These are phyloP conservation scores for Coturnix japonica DNA, from an alignment of 2,113 vertebrate genomes.

Conservation along the genomic window DNA sequence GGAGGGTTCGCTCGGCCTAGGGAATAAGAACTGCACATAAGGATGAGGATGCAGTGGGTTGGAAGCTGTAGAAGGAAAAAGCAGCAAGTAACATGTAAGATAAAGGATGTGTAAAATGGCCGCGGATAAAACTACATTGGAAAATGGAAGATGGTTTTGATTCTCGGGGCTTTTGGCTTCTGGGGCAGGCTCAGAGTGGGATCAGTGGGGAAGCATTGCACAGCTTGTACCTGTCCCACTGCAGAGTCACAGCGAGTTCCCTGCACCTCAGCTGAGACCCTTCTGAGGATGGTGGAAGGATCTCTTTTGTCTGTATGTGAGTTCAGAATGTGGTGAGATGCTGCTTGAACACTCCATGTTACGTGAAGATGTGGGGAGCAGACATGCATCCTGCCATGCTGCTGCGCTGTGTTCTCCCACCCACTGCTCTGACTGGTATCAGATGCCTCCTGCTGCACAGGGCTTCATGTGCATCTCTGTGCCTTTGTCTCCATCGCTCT, in stretches of 20 bases:
- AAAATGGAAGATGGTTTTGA: not conserved
- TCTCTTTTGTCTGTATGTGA: not conserved
- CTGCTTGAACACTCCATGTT: not conserved
- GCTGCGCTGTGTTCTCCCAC: not conserved
- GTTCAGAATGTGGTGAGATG: not conserved
- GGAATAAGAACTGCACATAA: not conserved
- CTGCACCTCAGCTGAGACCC: not conserved
- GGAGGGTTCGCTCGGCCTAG: not conserved
- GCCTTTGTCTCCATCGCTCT: not conserved
- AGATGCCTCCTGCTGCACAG: not conserved
- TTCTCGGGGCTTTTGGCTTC: not conserved
- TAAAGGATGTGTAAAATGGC: not conserved
- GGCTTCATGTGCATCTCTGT: not conserved
- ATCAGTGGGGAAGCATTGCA: not conserved
- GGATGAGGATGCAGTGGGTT: not conserved
- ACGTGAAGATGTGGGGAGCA: no score
- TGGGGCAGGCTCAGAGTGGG: not conserved
- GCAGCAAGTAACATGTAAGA: not conserved
- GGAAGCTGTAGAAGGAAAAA: no score
- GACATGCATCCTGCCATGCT: not conserved
- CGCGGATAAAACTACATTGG: not conserved
- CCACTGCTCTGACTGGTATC: not conserved
- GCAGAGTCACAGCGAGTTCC: no score
- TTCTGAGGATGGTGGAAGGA: not conserved
- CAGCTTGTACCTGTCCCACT: not conserved